phyloP scores from a whole-genome alignment of 2,888 invertebrate species.

The Tuberolachnus salignus region DNA sequence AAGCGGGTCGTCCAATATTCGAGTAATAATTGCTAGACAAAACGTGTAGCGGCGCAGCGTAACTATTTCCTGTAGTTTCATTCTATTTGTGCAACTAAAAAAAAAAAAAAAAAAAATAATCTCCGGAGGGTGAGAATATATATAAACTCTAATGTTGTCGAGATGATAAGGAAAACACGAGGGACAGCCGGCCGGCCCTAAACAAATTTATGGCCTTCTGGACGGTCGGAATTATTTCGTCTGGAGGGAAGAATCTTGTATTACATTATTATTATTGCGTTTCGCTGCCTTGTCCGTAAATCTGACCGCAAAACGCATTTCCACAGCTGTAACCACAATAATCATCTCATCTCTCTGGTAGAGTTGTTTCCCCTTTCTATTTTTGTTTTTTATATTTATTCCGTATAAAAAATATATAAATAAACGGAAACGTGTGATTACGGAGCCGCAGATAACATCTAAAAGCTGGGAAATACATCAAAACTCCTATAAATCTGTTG shows the following conservation, averaged over 20 bases:
- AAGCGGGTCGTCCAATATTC: not conserved
- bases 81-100: slow-evolving; percentile 8
- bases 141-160: slow-evolving; percentile 54
- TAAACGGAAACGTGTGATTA: slow-evolving; percentile 37
- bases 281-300: slow-evolving; percentile 53
- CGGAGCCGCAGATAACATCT: slow-evolving; percentile 31
- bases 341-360: slow-evolving; percentile 47
- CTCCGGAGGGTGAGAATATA: not conserved
- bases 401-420: slow-evolving; percentile 44
- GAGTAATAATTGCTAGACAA: slow-evolving; percentile 18
- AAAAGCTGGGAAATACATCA: slow-evolving; percentile 48
- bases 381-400: slow-evolving; percentile 17
- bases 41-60: not conserved
- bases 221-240: slow-evolving; percentile 56
- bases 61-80: not conserved
- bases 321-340: slow-evolving; percentile 56
- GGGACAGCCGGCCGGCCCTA: slow-evolving; percentile 55
- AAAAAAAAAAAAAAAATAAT: slow-evolving; percentile 19
- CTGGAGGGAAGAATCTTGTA: slow-evolving; percentile 56
- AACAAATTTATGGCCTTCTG: slow-evolving; percentile 56
- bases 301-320: slow-evolving; percentile 56
- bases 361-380: slow-evolving; percentile 8
- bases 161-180: slow-evolving; percentile 56
- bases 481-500: slow-evolving; percentile 46
- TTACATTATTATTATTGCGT: slow-evolving; percentile 56